These are phyloP conservation scores for Ibidorhyncha struthersii DNA, from an alignment of 2,113 vertebrate species.

Conservation along the genomic window DNA sequence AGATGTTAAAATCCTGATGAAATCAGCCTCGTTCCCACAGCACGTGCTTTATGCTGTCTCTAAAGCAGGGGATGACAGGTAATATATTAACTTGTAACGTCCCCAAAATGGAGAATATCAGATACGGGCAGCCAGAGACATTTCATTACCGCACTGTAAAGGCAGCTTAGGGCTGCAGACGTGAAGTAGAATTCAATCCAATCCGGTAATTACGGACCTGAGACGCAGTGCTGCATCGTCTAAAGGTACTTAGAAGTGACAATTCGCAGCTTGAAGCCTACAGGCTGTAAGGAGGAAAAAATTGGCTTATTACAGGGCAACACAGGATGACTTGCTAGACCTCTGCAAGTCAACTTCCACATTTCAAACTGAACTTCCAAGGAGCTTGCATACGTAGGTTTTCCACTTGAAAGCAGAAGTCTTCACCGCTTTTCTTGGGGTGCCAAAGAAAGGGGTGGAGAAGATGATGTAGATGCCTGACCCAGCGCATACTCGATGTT, in stretches of 20 bases:
- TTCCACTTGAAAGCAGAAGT: background rate
- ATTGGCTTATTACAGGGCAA: background rate
- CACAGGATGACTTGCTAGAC: background rate
- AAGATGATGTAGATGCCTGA: background rate
- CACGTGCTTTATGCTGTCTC: background rate
- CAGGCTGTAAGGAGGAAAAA: background rate
- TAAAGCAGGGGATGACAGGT: background rate
- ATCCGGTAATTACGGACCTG: background rate
- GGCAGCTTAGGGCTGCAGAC: background rate
- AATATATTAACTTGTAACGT: background rate
- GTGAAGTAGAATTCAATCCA: background rate
- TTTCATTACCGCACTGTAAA: background rate
- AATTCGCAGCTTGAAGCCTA: background rate
- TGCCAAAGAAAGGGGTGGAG: background rate
- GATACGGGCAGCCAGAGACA: background rate
- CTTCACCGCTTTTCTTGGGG: background rate
- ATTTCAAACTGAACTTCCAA: background rate
- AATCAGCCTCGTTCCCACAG: accelerated
- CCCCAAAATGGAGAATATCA: background rate
- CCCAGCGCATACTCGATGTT: accelerated
- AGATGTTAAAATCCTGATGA: background rate
- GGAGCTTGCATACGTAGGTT: background rate
- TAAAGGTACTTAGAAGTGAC: background rate
- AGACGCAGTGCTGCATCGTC: background rate
- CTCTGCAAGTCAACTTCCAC: background rate